These are phyloP conservation scores for Synanthedon formicaeformis DNA, from an alignment of 2,888 invertebrate species.

Conservation along the genomic window DNA sequence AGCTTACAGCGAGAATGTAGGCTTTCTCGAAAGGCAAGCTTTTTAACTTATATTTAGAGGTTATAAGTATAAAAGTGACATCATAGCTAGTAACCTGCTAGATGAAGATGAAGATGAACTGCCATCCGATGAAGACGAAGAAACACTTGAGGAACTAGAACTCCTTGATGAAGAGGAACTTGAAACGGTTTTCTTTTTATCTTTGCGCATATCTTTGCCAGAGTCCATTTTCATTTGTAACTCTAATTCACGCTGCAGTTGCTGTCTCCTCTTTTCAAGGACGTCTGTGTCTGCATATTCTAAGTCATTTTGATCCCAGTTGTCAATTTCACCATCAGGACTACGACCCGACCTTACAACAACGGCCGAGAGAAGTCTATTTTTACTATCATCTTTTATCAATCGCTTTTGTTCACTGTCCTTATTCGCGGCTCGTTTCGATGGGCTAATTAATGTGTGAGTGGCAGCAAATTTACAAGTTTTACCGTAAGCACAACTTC, in stretches of 20 bases:
- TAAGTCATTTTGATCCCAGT: conserved; percentile 83
- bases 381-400: conserved; percentile 74
- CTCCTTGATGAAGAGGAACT: conserved; percentile 78
- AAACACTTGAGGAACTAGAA: conserved; percentile 74
- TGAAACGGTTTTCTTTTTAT: conserved; percentile 76
- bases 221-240: conserved; percentile 82
- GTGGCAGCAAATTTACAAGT: conserved; percentile 81
- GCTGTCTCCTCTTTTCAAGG: conserved; percentile 79
- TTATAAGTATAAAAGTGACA: neutral
- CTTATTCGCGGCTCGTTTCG: conserved; percentile 77
- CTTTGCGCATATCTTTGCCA: conserved; percentile 75
- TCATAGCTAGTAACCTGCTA: conserved; percentile 34
- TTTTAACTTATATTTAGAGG: neutral
- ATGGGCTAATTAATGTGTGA: conserved; percentile 81
- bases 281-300: conserved; percentile 86
- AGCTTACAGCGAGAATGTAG: no score
- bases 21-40: neutral
- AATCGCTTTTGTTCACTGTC: conserved; percentile 67
- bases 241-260: conserved; percentile 82
- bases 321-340: conserved; percentile 77
- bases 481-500: conserved; percentile 82
- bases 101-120: conserved; percentile 75
- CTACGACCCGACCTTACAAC: conserved; percentile 70
- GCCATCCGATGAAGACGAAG: conserved; percentile 75
- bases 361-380: conserved; percentile 74